phyloP scores from a whole-genome alignment of 2,888 invertebrate genomes.

The Brachylomia viminalis region DNA sequence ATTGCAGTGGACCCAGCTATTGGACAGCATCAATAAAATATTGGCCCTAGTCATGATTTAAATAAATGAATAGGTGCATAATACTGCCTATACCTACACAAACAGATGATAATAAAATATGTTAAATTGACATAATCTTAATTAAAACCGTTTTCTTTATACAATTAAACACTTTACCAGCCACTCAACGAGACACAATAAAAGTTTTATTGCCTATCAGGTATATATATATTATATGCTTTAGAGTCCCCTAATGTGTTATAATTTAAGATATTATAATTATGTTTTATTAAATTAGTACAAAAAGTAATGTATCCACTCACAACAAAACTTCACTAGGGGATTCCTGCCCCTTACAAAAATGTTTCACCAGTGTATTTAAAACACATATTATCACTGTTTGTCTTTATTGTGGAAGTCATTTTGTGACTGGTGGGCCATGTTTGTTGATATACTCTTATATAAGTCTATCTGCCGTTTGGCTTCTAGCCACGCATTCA shows the following conservation, averaged over 20 bases:
- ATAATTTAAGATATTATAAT: background rate
- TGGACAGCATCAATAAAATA: background rate
- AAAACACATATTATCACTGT: slow-evolving; percentile 66
- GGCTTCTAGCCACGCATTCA: slow-evolving; percentile 85
- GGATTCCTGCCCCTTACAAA: slow-evolving; percentile 29
- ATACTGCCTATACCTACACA: background rate
- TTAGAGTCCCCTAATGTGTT: background rate
- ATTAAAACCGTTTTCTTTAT: slow-evolving; percentile 1
- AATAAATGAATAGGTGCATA: background rate
- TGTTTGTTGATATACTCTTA: slow-evolving; percentile 83
- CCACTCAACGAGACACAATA: background rate
- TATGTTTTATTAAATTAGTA: slow-evolving; percentile 12
- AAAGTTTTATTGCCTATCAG: background rate
- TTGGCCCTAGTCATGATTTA: background rate
- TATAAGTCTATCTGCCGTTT: slow-evolving; percentile 84
- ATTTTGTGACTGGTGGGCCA: slow-evolving; percentile 82
- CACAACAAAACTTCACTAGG: slow-evolving; percentile 33
- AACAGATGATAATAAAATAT: slow-evolving; percentile 1
- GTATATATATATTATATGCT: too few species aligned
- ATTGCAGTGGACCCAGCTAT: too few species aligned
- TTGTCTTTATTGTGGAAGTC: slow-evolving; percentile 86
- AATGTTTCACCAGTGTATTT: slow-evolving; percentile 5
- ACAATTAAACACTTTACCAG: slow-evolving; percentile 13
- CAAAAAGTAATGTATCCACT: slow-evolving; percentile 30
- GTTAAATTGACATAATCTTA: slow-evolving; percentile 14